These are phyloP conservation scores for Gallinago undulata DNA, from an alignment of 2,113 vertebrate species.

Conservation along the genomic window DNA sequence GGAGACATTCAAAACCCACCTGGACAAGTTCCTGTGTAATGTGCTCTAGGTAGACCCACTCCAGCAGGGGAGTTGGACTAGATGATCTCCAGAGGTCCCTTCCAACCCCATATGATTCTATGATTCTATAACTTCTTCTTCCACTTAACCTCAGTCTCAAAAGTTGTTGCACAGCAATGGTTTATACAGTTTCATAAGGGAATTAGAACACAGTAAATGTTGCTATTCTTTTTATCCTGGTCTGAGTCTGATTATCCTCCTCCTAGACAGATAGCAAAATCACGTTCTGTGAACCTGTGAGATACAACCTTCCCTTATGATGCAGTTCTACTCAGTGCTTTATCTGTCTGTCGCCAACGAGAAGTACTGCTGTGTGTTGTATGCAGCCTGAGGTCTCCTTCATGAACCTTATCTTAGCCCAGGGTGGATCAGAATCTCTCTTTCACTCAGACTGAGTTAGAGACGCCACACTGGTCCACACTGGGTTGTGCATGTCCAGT, in stretches of 20 bases:
- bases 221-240: neutral
- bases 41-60: too few species aligned
- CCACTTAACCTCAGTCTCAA: neutral
- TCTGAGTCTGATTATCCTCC: neutral
- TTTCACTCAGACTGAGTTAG: neutral
- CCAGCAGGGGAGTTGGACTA: too few species aligned
- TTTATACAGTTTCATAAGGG: neutral
- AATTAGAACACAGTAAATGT: neutral
- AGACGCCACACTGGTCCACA: neutral
- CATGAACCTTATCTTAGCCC: too few species aligned
- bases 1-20: too few species aligned
- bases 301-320: neutral
- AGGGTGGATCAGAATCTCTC: fast-evolving
- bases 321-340: neutral
- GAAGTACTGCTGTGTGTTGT: neutral
- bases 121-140: neutral
- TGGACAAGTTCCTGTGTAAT: too few species aligned
- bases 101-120: too few species aligned
- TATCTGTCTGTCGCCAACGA: fast-evolving
- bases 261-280: neutral
- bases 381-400: neutral
- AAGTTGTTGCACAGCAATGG: neutral
- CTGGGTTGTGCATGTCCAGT: neutral
- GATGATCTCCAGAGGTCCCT: too few species aligned
- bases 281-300: neutral